phyloP scores from a whole-genome alignment of 2,888 invertebrate species.

The Sylvicola cinctus region DNA sequence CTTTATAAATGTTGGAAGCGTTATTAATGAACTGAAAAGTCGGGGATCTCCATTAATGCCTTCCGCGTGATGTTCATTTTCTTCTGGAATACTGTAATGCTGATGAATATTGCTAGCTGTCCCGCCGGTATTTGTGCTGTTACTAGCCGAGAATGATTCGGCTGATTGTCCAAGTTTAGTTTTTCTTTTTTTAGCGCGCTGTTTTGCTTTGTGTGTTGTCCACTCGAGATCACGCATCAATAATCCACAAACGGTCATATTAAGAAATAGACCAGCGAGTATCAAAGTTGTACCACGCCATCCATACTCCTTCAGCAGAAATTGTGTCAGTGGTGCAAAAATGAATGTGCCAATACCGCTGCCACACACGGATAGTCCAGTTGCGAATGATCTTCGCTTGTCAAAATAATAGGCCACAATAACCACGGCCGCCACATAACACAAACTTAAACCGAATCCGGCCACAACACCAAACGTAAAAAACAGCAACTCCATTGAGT shows the following conservation, averaged over 20 bases:
- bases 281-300: conserved; percentile 73
- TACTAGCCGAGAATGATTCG: conserved; percentile 48
- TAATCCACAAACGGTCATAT: conserved; percentile 62
- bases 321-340: conserved; percentile 60
- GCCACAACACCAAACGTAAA: conserved; percentile 67
- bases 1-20: conserved; percentile 63
- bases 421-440: conserved; percentile 78
- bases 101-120: conserved; percentile 28
- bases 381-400: conserved; percentile 62
- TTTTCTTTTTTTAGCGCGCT: conserved; percentile 35
- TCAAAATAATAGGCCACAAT: conserved; percentile 83
- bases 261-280: conserved; percentile 58
- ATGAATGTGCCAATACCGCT: conserved; percentile 77
- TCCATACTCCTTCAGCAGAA: conserved; percentile 52
- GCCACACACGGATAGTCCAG: conserved; percentile 70
- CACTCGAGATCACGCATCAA: conserved; percentile 46
- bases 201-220: conserved; percentile 36
- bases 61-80: conserved; percentile 10
- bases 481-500: conserved; percentile 56
- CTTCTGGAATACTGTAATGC: conserved; percentile 11
- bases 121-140: conserved; percentile 41
- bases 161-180: conserved; percentile 42
- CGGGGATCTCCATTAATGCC: conserved; percentile 15
- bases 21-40: conserved; percentile 58
- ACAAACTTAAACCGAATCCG: conserved; percentile 66